Conservation (phyloP, 2,888 invertebrate genomes). For the Hirtodrosophila cameraria region DNA sequence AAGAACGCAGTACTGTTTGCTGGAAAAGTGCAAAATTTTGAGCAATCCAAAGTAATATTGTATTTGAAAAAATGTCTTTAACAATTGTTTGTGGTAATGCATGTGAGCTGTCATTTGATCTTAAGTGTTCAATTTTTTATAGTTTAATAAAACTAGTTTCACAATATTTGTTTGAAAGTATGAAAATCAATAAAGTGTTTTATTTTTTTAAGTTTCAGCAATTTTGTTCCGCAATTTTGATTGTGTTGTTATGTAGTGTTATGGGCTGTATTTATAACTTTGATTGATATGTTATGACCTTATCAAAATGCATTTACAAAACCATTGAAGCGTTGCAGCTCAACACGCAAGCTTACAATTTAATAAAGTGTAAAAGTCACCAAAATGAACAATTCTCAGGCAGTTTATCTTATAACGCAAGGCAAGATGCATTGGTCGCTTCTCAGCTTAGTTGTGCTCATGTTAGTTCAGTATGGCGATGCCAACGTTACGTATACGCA, state of each 20-base stretch:
- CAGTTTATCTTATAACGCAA: conserved; percentile 42
- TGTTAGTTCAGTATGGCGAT: conserved; percentile 5
- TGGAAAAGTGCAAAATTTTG: conserved; percentile 31
- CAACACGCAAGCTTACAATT: conserved; percentile 45
- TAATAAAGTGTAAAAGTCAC: conserved; percentile 24
- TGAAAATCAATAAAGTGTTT: too few species aligned
- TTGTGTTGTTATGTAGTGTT: too few species aligned
- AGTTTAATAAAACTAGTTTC: too few species aligned
- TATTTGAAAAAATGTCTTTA: too few species aligned
- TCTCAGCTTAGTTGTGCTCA: background rate
- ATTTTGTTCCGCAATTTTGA: too few species aligned
- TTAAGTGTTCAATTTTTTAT: too few species aligned
- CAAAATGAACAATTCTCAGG: conserved; percentile 1
- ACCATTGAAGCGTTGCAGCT: conserved; percentile 49
- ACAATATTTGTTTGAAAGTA: too few species aligned
- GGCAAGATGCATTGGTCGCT: conserved; percentile 35
- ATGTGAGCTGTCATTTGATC: too few species aligned
- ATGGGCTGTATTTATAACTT: conserved; percentile 2
- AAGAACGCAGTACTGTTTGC: conserved; percentile 47
- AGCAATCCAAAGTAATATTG: background rate
- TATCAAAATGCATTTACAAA: conserved; percentile 44
- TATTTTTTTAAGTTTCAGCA: too few species aligned
- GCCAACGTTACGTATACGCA: conserved; percentile 13
- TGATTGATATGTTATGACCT: conserved; percentile 49
- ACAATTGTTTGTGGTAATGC: too few species aligned